Base-by-base conservation (phyloP, 2,888 invertebrate species). In the Keiferia lycopersicella region DNA sequence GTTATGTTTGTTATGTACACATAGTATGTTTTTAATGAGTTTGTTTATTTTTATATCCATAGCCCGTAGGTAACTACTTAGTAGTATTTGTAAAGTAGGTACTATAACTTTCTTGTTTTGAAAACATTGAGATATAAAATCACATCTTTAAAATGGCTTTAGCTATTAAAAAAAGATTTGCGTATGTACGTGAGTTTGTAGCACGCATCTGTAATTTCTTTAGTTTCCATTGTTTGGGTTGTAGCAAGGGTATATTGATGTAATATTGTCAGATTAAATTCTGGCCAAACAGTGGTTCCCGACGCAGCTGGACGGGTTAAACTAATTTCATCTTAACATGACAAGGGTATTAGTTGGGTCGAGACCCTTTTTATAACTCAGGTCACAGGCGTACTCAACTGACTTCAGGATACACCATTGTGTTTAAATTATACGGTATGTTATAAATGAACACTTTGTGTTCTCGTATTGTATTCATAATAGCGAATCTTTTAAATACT, bases 261-360 rank as follows among this genome's bases (percentile, higher is more conserved):
- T 80, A 79, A 80, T 79, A 77, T 79, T 76, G 81, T 80, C 79
- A 83, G 81, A 84, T 87, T 83, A 86, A 85, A 88, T 86, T 87
- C 83, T 80, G 77, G 76, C 83, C 83, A 86, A 85, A 84, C 85
- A 83, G 80, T 72, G 69, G 69, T 81, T 80, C 79, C 73, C 72
- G 84, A 72, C 87, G 82, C 90, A 89, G 90, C 88, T 89, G 90
- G 85, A 86, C 73, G 80, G 82, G 79, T 87, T 83, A 78, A 86
- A 88, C 88, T 89, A 89, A 89, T 90, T 90, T 90, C 87, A 88
- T 86, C 86, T 84, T 83, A 77, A 86, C 90, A 88, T 89, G 90
- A 89, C 89, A 89, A 85, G 90, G 89, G 89, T 88, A 89, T 90
- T 89, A 89, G 90, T 84, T 86, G 88, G 87, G 88, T 86, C 79